Evolutionary conservation across 2,888 invertebrate species (phyloP).

Genomic region (Drosophila nr. perissopoda): DNA sequence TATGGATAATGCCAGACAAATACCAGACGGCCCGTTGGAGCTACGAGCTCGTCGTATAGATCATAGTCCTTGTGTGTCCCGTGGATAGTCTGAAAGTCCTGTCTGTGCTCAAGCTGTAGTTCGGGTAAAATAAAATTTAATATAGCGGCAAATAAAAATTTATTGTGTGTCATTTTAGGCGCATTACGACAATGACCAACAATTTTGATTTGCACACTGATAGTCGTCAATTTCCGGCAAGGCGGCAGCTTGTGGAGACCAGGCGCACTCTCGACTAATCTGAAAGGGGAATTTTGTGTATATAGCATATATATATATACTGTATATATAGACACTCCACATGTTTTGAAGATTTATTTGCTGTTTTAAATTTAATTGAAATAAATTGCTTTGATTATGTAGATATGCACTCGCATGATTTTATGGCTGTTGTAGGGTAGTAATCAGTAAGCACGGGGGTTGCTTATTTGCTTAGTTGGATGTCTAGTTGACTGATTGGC

Average conservation of each 20-base stretch:
- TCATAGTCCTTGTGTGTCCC: slow-evolving; percentile 26
- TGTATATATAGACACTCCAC: background rate
- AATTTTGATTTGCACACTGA: slow-evolving; percentile 68
- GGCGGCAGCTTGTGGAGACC: background rate
- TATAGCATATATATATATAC: background rate
- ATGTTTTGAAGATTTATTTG: slow-evolving; percentile 61
- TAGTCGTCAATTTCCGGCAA: slow-evolving; percentile 68
- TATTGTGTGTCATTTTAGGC: slow-evolving; percentile 76
- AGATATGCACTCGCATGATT: slow-evolving; percentile 44
- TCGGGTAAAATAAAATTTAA: slow-evolving; percentile 69
- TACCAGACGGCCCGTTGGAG: slow-evolving; percentile 41
- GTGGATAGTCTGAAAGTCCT: slow-evolving; percentile 13
- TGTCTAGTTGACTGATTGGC: slow-evolving; percentile 60
- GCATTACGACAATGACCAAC: slow-evolving; percentile 66
- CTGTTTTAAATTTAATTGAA: slow-evolving; percentile 72
- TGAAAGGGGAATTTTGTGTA: slow-evolving; percentile 16
- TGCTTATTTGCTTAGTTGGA: slow-evolving; percentile 16
- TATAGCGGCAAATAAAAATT: slow-evolving; percentile 78
- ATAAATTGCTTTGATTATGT: slow-evolving; percentile 66
- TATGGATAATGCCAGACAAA: slow-evolving; percentile 49
- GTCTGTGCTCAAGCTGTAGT: slow-evolving; percentile 11
- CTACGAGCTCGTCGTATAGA: slow-evolving; percentile 7
- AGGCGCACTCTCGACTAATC: slow-evolving; percentile 5
- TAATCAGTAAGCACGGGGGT: slow-evolving; percentile 5
- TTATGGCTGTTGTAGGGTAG: background rate